Percentiles rank a stretch among this genome's conserved stretches.
These are phyloP conservation scores for Griposia aprilina DNA, from an alignment of 2,888 invertebrate genomes.

Conservation along the genomic window DNA sequence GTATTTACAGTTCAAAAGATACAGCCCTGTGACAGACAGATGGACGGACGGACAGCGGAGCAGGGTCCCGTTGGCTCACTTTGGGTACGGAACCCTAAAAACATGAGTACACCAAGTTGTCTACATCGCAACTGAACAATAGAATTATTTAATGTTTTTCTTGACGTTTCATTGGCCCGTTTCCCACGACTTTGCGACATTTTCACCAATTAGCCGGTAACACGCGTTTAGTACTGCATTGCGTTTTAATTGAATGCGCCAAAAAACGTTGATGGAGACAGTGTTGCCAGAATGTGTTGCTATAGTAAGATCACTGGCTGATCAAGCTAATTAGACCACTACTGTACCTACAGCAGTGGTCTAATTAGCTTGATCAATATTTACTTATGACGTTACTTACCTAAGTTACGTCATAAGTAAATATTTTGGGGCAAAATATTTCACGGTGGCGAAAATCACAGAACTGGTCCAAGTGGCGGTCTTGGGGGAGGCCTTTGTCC, in stretches of 20 bases:
- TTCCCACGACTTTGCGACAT: constrained; percentile 79
- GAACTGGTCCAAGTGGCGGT: too few species aligned
- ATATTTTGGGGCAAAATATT: too few species aligned
- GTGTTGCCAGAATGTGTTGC: constrained; percentile 36
- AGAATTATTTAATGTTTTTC: constrained; percentile 70
- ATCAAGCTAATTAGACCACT: background rate
- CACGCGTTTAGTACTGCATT: constrained; percentile 66
- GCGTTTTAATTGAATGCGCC: constrained; percentile 51
- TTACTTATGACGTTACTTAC: too few species aligned
- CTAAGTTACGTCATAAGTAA: background rate
- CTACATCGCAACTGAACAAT: constrained; percentile 72
- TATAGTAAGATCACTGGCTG: constrained; percentile 16
- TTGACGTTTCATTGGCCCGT: constrained; percentile 69
- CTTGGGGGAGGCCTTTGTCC: too few species aligned
- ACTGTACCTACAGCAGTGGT: too few species aligned
- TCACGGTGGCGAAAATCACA: too few species aligned
- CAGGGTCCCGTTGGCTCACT: background rate
- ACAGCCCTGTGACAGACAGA: background rate
- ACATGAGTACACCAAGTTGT: constrained; percentile 56
- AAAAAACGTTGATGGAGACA: constrained; percentile 39
- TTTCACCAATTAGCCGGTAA: constrained; percentile 73
- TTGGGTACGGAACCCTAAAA: constrained; percentile 33
- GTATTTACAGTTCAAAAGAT: background rate
- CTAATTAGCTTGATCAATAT: too few species aligned
- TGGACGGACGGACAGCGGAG: background rate